A percentile compares a stretch with the other conserved stretches of the same genome.
Conservation (phyloP, 2,888 invertebrate genomes). For the Cactoblastis cactorum region DNA sequence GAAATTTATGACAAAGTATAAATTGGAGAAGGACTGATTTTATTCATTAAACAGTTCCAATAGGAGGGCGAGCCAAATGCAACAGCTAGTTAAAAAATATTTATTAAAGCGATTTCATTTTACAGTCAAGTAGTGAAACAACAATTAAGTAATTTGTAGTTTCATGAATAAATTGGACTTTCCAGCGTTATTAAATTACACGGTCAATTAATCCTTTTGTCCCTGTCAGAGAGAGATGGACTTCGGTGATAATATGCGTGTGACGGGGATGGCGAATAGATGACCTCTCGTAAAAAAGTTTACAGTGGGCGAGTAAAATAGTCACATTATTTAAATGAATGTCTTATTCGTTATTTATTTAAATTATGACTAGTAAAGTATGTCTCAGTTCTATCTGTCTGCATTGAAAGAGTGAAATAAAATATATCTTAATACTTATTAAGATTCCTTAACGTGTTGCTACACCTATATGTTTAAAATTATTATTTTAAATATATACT, state of each 20-base stretch:
- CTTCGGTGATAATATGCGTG: not conserved
- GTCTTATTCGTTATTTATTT: too few species aligned
- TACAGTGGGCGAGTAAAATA: not conserved
- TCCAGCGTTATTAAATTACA: constrained; percentile 7
- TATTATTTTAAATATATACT: too few species aligned
- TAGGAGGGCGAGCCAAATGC: not conserved
- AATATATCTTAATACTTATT: too few species aligned
- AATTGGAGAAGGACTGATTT: too few species aligned
- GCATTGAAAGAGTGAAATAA: too few species aligned
- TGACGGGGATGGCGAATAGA: not conserved
- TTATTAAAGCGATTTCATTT: not conserved
- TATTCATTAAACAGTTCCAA: too few species aligned
- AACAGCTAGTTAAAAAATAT: not conserved
- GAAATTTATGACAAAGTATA: too few species aligned
- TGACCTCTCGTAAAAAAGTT: not conserved
- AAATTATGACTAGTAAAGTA: too few species aligned
- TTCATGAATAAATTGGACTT: constrained; percentile 10
- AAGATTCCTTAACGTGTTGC: too few species aligned
- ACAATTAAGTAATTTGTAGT: constrained; percentile 8
- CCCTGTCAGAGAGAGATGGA: not conserved
- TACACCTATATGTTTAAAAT: too few species aligned
- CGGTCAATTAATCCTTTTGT: constrained; percentile 12
- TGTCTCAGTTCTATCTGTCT: too few species aligned
- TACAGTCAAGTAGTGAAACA: not conserved
- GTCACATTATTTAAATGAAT: not conserved